A percentile compares a stretch with the other conserved stretches of the same genome.
phyloP scores from a whole-genome alignment of 2,797 vertebrate species.

The Lithobates pipiens region DNA sequence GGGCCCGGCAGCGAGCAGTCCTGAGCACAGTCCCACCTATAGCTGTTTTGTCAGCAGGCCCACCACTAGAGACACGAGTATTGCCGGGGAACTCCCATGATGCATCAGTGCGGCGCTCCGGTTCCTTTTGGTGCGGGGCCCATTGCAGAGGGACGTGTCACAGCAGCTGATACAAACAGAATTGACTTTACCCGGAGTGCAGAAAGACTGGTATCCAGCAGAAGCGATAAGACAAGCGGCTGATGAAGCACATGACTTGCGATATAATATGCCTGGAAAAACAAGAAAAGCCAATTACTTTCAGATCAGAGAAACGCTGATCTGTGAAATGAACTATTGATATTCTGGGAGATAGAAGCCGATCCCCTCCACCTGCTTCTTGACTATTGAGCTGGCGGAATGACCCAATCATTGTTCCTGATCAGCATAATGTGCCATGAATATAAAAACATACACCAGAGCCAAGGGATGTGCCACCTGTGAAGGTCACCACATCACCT shows the following conservation, averaged over 20 bases:
- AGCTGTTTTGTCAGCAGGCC: slow-evolving; percentile 60
- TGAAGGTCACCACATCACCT: slow-evolving; percentile 8
- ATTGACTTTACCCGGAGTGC: slow-evolving; percentile 91
- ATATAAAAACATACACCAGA: background rate
- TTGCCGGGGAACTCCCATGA: slow-evolving; percentile 46
- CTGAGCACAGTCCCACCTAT: slow-evolving; percentile 52
- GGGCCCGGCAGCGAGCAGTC: slow-evolving; percentile 48
- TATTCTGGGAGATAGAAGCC: slow-evolving; percentile 7
- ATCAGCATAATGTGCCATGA: slow-evolving; percentile 29
- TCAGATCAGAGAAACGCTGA: slow-evolving; percentile 30
- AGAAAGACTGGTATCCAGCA: slow-evolving; percentile 97
- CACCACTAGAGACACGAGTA: slow-evolving; percentile 64
- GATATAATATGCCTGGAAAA: slow-evolving; percentile 89
- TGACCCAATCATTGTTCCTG: slow-evolving; percentile 8
- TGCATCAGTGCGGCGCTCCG: slow-evolving; percentile 70
- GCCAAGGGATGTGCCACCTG: background rate
- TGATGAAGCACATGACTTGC: slow-evolving; percentile 94
- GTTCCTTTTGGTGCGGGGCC: slow-evolving; percentile 85
- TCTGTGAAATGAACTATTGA: slow-evolving; percentile 52
- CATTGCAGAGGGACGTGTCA: slow-evolving; percentile 94
- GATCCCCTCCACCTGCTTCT: background rate
- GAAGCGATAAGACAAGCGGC: slow-evolving; percentile 96
- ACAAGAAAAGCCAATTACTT: slow-evolving; percentile 50
- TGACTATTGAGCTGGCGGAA: background rate
- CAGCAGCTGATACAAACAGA: slow-evolving; percentile 98